A percentile compares a stretch with the other conserved stretches of the same genome.
phyloP scores from a whole-genome alignment of 2,113 vertebrate species.

The Sceloporus undulatus region DNA sequence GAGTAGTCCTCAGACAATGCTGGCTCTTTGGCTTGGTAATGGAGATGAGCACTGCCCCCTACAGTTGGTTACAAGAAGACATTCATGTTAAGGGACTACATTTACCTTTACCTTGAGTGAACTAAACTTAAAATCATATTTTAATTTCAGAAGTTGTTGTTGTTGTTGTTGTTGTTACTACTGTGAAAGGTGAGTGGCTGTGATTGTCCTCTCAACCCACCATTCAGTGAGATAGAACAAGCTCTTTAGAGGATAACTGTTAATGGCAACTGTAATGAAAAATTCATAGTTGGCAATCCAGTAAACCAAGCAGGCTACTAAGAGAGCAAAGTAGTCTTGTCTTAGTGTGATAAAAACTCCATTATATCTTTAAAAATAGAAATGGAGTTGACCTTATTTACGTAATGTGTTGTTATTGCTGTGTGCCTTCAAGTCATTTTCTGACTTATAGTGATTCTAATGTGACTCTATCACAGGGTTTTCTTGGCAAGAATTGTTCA shows the following conservation, averaged over 20 bases:
- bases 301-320: background rate
- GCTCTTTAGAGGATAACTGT: background rate
- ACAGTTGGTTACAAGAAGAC: too few relatives aligned
- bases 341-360: background rate
- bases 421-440: too few relatives aligned
- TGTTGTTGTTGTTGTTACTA: background rate
- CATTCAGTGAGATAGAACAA: background rate
- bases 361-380: background rate
- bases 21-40: too few relatives aligned
- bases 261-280: background rate
- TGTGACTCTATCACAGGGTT: too few relatives aligned
- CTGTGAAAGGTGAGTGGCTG: background rate
- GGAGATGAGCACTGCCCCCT: too few relatives aligned
- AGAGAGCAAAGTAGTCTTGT: background rate
- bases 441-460: too few relatives aligned
- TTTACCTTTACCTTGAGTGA: too few relatives aligned
- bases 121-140: background rate
- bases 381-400: background rate
- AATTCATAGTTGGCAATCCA: background rate
- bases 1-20: too few relatives aligned
- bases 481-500: too few relatives aligned
- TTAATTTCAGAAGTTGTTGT: background rate
- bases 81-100: too few relatives aligned
- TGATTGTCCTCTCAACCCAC: background rate
- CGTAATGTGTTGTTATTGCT: background rate